Conservation (phyloP, 2,888 invertebrate species). For the Oxycera nigricornis region DNA sequence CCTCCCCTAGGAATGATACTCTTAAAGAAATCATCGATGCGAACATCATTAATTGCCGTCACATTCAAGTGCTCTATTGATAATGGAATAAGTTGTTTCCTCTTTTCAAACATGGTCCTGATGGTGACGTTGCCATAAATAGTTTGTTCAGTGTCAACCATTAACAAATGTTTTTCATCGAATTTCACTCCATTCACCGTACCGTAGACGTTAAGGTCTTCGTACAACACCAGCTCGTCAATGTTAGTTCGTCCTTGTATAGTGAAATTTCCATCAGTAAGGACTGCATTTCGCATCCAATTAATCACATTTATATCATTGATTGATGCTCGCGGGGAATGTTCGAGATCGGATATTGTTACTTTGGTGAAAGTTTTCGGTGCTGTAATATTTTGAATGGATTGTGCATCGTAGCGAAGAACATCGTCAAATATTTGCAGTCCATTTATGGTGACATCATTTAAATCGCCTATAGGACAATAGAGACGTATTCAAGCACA, state of each 20-base stretch:
- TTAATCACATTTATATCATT: constrained; percentile 63
- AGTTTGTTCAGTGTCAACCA: constrained; percentile 53
- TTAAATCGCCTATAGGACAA: constrained; percentile 54
- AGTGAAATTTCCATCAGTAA: constrained; percentile 57
- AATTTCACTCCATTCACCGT: constrained; percentile 60
- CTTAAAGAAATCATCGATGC: constrained; percentile 55
- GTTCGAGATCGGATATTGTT: constrained; percentile 58
- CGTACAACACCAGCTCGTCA: constrained; percentile 54
- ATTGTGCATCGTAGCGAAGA: constrained; percentile 58
- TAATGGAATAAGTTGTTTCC: constrained; percentile 52
- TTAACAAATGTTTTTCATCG: constrained; percentile 58
- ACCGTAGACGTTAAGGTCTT: constrained; percentile 54
- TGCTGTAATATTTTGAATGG: constrained; percentile 61
- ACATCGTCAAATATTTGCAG: constrained; percentile 65
- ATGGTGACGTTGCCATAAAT: constrained; percentile 53
- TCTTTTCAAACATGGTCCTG: constrained; percentile 49
- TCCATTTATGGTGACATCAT: constrained; percentile 62
- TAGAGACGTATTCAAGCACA: neutral
- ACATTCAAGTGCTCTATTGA: constrained; percentile 54
- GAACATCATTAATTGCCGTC: constrained; percentile 56
- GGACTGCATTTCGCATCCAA: constrained; percentile 63
- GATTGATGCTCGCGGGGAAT: constrained; percentile 54
- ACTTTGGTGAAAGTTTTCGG: constrained; percentile 60
- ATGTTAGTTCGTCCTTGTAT: constrained; percentile 62
- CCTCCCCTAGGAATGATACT: constrained; percentile 50